phyloP scores from a whole-genome alignment of 2,797 vertebrate species.

The Epinephelus awoara region DNA sequence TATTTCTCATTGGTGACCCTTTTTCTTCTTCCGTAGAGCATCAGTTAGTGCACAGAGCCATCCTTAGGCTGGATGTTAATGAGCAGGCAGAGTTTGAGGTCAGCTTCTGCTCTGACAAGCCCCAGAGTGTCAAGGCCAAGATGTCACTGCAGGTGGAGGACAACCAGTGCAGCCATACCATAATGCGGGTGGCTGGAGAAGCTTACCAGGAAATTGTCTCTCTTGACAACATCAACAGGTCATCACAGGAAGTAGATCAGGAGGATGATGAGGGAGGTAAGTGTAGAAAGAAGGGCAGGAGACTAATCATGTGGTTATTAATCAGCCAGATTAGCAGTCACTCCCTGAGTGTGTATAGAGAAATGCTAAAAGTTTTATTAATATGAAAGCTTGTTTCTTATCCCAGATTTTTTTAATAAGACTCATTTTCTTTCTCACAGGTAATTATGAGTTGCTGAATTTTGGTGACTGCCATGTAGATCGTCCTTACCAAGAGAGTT shows the following conservation, averaged over 20 bases:
- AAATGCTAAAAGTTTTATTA: not conserved
- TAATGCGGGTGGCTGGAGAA: slow-evolving; percentile 87
- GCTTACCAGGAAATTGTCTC: slow-evolving; percentile 89
- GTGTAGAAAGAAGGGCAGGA: slow-evolving; percentile 9
- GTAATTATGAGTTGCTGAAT: slow-evolving; percentile 81
- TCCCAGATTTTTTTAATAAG: not conserved
- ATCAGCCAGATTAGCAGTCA: not conserved
- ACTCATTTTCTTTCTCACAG: slow-evolving; percentile 63
- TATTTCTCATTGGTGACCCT: not conserved
- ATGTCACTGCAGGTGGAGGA: slow-evolving; percentile 86
- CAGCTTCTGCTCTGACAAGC: slow-evolving; percentile 82
- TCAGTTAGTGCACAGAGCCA: slow-evolving; percentile 73
- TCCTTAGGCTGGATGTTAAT: slow-evolving; percentile 77
- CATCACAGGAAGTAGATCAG: slow-evolving; percentile 53
- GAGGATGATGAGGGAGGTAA: slow-evolving; percentile 75
- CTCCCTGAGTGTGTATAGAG: not conserved
- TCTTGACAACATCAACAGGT: slow-evolving; percentile 85
- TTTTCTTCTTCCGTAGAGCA: slow-evolving; percentile 56
- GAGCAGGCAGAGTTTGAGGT: slow-evolving; percentile 86
- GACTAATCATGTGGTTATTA: not conserved
- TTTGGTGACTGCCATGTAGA: slow-evolving; percentile 90
- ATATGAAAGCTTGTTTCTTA: not conserved
- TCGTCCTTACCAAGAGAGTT: slow-evolving; percentile 80
- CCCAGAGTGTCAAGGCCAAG: slow-evolving; percentile 76
- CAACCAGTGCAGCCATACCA: slow-evolving; percentile 85